Evolutionary conservation across 2,888 invertebrate species (phyloP).

Genomic region (Octonoba sinensis): DNA sequence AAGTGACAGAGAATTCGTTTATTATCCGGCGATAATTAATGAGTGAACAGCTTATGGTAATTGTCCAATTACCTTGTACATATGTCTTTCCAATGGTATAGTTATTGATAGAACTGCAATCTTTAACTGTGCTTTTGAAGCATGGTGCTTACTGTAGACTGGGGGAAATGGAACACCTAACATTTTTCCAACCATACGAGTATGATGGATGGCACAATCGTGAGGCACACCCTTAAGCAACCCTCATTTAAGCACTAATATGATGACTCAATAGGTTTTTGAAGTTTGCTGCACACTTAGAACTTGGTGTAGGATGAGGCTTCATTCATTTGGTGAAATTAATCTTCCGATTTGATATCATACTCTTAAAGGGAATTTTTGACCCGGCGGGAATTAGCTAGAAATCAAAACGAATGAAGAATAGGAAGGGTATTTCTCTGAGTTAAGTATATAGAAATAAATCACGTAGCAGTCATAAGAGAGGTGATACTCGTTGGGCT

Average conservation of each 20-base stretch:
- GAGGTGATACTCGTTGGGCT: too few relatives aligned
- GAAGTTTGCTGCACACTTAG: slow-evolving; percentile 22
- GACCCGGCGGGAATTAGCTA: too few relatives aligned
- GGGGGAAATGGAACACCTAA: slow-evolving; percentile 7
- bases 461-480: too few relatives aligned
- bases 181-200: neutral
- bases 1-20: neutral
- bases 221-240: slow-evolving; percentile 51
- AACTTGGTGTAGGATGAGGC: slow-evolving; percentile 35
- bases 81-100: slow-evolving; percentile 14
- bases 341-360: slow-evolving; percentile 39
- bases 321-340: slow-evolving; percentile 26
- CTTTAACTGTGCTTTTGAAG: slow-evolving; percentile 3
- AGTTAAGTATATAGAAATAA: too few relatives aligned
- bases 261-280: slow-evolving; percentile 44
- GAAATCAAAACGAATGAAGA: neutral
- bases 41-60: slow-evolving; percentile 8
- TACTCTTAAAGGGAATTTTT: slow-evolving; percentile 11
- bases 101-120: slow-evolving; percentile 21
- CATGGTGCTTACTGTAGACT: slow-evolving; percentile 9
- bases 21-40: slow-evolving; percentile 9
- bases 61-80: slow-evolving; percentile 8
- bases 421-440: too few relatives aligned
- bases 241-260: slow-evolving; percentile 43
- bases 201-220: slow-evolving; percentile 51